Conservation (phyloP, 2,888 invertebrate species). For the Chromoteleia sp. region DNA sequence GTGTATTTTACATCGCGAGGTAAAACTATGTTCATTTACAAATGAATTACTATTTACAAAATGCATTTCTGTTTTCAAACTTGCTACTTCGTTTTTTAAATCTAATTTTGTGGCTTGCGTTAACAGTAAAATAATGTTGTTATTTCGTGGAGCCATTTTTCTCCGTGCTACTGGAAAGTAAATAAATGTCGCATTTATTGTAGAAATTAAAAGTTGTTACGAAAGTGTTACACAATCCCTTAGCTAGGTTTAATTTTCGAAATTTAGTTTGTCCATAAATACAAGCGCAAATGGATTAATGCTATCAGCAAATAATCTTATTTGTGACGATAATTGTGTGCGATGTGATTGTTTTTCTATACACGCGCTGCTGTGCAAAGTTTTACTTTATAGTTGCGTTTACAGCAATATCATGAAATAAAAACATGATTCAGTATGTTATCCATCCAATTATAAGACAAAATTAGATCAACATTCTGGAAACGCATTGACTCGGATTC, state of each 20-base stretch:
- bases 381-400: neutral
- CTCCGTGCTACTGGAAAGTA: too few relatives aligned
- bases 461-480: neutral
- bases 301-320: conserved; percentile 31
- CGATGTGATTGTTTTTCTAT: neutral
- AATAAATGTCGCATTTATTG: neutral
- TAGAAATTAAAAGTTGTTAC: conserved; percentile 8
- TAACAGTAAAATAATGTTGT: neutral
- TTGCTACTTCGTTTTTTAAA: too few relatives aligned
- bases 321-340: conserved; percentile 8
- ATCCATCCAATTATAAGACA: too few relatives aligned
- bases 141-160: neutral
- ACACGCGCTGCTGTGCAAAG: neutral
- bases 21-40: too few relatives aligned
- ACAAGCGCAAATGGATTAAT: conserved; percentile 22
- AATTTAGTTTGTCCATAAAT: conserved; percentile 19
- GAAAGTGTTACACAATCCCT: neutral
- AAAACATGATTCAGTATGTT: neutral
- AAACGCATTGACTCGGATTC: neutral
- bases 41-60: too few relatives aligned
- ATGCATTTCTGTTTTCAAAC: too few relatives aligned
- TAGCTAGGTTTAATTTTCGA: neutral
- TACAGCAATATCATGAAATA: neutral
- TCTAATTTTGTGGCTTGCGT: neutral
- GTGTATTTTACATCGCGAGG: too few relatives aligned